Percentiles rank a stretch among this genome's conserved stretches.
Evolutionary conservation across 2,113 vertebrate species (phyloP).

Genomic region (Gobius niger): DNA sequence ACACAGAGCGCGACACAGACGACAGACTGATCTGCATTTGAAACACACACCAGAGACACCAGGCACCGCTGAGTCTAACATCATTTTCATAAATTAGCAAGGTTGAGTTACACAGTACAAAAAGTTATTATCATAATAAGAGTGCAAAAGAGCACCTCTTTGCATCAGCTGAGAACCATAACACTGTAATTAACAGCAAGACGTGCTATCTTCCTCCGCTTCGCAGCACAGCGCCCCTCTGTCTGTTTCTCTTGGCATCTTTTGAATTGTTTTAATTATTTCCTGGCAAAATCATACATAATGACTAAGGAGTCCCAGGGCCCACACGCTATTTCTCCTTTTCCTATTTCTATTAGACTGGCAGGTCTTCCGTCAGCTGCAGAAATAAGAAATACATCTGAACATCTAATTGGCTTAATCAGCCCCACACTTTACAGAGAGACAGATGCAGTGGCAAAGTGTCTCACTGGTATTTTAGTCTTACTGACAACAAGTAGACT

Average conservation of each 20-base stretch:
- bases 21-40: background rate
- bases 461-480: conserved; percentile 7
- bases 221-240: conserved; percentile 47
- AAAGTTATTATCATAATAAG: conserved; percentile 79
- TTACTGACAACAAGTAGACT: background rate
- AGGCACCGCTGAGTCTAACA: conserved; percentile 35
- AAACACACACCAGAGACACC: conserved; percentile 24
- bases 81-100: conserved; percentile 85
- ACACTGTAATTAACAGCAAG: conserved; percentile 71
- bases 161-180: conserved; percentile 82
- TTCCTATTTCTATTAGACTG: conserved; percentile 10
- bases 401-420: conserved; percentile 56
- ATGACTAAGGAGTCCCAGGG: conserved; percentile 36
- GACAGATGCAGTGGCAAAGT: background rate
- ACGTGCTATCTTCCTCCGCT: conserved; percentile 78
- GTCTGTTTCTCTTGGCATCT: conserved; percentile 59
- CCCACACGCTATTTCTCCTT: conserved; percentile 7
- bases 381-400: conserved; percentile 38
- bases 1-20: conserved; percentile 4
- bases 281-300: conserved; percentile 39
- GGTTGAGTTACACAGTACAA: conserved; percentile 69
- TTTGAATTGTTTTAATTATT: conserved; percentile 69
- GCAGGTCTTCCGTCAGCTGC: conserved; percentile 34
- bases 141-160: conserved; percentile 68
- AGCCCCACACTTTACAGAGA: conserved; percentile 7